These are phyloP conservation scores for Sorex fumeus DNA, from an alignment of 2,113 vertebrate species.

Conservation along the genomic window DNA sequence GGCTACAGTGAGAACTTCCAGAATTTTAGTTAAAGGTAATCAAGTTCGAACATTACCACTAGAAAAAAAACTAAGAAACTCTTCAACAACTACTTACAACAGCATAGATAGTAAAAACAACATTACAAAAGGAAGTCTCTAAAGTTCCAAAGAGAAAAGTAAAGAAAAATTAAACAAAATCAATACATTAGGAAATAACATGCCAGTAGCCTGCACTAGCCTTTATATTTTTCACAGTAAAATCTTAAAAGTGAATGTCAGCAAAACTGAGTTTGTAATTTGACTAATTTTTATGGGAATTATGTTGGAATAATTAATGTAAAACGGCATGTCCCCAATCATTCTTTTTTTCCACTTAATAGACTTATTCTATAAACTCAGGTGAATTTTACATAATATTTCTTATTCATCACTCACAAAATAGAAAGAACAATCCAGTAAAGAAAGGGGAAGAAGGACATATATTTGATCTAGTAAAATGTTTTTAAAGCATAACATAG, in stretches of 20 bases:
- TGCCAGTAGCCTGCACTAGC: conserved; percentile 2
- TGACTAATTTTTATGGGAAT: neutral
- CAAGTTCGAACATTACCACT: too few relatives aligned
- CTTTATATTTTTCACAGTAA: conserved; percentile 28
- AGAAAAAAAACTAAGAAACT: too few relatives aligned
- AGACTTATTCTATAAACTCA: conserved; percentile 33
- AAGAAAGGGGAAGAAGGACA: neutral
- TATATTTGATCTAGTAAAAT: conserved; percentile 21
- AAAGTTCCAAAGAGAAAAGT: neutral
- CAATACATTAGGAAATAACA: conserved; percentile 2
- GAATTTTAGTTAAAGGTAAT: neutral
- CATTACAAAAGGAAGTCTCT: too few relatives aligned
- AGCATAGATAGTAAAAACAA: too few relatives aligned
- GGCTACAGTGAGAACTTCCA: neutral
- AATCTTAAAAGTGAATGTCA: conserved; percentile 35
- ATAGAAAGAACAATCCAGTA: conserved; percentile 21
- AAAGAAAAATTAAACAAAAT: conserved; percentile 47
- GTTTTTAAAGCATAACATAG: conserved; percentile 10
- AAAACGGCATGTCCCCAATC: neutral
- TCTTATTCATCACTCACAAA: conserved; percentile 20
- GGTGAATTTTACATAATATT: conserved; percentile 31
- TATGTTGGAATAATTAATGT: neutral
- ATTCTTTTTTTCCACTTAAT: conserved; percentile 27
- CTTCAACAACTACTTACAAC: too few relatives aligned
- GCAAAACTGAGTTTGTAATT: neutral